phyloP scores from a whole-genome alignment of 30 jellyfish, hydroid and myxozoan species.

The Chironex yamaguchii region DNA sequence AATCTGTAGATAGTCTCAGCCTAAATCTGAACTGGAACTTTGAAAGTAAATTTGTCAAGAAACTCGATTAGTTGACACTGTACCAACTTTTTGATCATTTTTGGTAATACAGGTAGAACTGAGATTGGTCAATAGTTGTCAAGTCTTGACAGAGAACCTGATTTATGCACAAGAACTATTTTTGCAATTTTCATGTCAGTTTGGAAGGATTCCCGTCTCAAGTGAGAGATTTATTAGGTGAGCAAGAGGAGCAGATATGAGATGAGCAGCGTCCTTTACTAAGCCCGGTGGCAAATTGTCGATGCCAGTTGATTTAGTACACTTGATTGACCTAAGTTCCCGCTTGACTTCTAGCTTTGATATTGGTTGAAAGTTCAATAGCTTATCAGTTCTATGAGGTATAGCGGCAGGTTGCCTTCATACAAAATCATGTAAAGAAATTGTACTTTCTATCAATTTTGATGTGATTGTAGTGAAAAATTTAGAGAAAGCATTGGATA shows the following conservation, averaged over 20 bases:
- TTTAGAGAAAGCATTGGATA: constrained; percentile 18
- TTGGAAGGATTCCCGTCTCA: constrained; percentile 30
- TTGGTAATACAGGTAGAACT: neutral
- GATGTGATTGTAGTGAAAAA: constrained; percentile 25
- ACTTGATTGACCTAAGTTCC: constrained; percentile 30
- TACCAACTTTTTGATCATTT: neutral
- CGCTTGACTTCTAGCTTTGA: constrained; percentile 18
- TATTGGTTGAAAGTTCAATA: constrained; percentile 40
- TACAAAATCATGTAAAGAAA: constrained; percentile 41
- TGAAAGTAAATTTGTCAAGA: no score
- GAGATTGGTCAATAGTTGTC: constrained; percentile 25
- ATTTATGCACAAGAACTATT: constrained; percentile 2
- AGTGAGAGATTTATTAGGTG: constrained; percentile 41
- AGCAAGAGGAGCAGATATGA: constrained; percentile 35
- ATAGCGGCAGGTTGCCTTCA: constrained; percentile 35
- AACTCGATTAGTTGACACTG: neutral
- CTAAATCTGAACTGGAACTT: no score
- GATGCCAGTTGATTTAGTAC: constrained; percentile 48
- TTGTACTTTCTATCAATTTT: constrained; percentile 37
- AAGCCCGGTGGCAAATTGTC: constrained; percentile 68
- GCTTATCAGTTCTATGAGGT: constrained; percentile 8
- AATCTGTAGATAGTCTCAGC: no score
- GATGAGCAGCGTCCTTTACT: constrained; percentile 47
- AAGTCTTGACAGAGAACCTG: constrained; percentile 9
- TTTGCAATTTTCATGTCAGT: constrained; percentile 2